Percentiles rank a stretch among this genome's conserved stretches.
Conservation (phyloP, 2,888 invertebrate genomes). For the Hemaris fuciformis region DNA sequence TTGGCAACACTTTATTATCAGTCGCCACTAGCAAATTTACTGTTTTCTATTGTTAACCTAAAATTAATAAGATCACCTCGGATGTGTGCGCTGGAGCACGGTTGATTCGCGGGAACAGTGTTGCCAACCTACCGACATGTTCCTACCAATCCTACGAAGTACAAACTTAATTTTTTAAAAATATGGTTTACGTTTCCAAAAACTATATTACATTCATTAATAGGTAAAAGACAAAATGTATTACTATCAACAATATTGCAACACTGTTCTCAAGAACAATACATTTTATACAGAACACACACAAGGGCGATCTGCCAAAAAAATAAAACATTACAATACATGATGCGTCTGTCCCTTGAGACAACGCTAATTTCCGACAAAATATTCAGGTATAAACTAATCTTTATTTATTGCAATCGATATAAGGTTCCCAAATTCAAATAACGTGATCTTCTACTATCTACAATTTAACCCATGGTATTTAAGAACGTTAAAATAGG, state of each 20-base stretch:
- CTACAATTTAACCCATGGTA: too few species aligned
- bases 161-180: background rate
- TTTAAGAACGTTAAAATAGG: too few species aligned
- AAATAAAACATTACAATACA: background rate
- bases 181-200: background rate
- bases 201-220: background rate
- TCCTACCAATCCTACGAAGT: conserved; percentile 2
- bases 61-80: background rate
- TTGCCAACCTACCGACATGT: background rate
- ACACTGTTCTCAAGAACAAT: background rate
- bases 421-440: too few species aligned
- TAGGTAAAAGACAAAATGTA: background rate
- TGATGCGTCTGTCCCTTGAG: too few species aligned
- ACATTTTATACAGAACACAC: background rate
- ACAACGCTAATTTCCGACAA: too few species aligned
- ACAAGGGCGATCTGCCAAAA: background rate
- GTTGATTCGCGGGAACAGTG: background rate
- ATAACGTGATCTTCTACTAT: too few species aligned
- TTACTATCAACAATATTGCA: background rate
- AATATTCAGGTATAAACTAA: too few species aligned
- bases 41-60: conserved; percentile 1
- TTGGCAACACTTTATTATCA: conserved; percentile 29
- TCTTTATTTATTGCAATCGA: too few species aligned
- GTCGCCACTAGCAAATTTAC: conserved; percentile 15
- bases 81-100: background rate